Evolutionary conservation across 2,113 vertebrate genomes (phyloP), one percentile per base, ranked within the genome.

Genomic region (Brienomyrus brachyistius): DNA sequence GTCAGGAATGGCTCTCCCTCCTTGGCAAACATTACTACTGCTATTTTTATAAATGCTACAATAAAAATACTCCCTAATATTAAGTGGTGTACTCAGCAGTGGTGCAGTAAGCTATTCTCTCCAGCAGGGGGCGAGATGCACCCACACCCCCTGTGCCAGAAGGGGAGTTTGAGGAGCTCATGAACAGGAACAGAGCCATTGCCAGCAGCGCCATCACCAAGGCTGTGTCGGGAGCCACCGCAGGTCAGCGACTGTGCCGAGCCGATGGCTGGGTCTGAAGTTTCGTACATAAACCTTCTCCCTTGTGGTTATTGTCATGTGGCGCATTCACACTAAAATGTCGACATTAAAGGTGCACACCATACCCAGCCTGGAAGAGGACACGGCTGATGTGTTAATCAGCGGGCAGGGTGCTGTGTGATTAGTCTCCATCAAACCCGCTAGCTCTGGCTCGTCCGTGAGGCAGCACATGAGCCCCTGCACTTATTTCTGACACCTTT

Each of bases 171-270:
- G 98, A 99, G 91, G 98, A 99, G 92, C 96, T 98, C 92, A 98
- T 99, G 96, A 98, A 97, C 95, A 95, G 97, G 92, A 99, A 99
- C 92, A 94, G 96, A 93, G 97, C 97, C 0, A 97, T 99, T 90
- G 97, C 98, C 91, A 99, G 98, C 95, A 98, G 96, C 91, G 98
- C 98, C 94, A 99, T 99, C 90, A 97, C 97, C 92, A 99, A 98
- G 95, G 98, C 98, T 0, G 97, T 99, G 86, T 97, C 97, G 1
- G 97, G 97, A 47, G 98, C 98, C 92, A 97, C 98, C 54, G 94
- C 97, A 95, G 98, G 98, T 99, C 94, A 92, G 77, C 0, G 2
- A 10, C 6, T 15, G 10, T 13, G 1, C 87, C 0, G 27, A n/a
- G 56, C 56, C 56, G 0, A 8, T 6, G 21, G 56, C 7, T 27